Conservation (phyloP, 2,113 vertebrate genomes). For the Nettapus auritus region DNA sequence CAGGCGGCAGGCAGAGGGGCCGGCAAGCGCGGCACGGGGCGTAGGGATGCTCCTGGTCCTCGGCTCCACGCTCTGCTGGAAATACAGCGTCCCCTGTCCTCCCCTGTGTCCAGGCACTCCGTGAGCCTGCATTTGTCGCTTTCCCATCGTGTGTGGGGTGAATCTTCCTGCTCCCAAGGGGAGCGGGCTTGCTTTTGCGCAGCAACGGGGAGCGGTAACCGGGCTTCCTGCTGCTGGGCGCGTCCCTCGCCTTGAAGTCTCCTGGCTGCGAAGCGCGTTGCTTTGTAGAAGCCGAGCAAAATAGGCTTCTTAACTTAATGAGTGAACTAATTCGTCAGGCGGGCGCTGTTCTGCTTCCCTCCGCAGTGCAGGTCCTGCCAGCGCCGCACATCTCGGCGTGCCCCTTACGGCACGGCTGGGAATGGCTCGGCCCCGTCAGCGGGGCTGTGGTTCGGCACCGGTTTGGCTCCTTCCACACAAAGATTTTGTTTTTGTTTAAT, state of each 20-base stretch:
- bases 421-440: not conserved
- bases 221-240: not conserved
- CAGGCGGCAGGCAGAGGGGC: not conserved
- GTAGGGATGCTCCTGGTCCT: not conserved
- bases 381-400: not conserved
- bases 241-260: not conserved
- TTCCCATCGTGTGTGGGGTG: rapidly evolving
- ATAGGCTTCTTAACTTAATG: not conserved
- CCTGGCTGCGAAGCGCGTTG: not conserved
- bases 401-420: not conserved
- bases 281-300: not conserved
- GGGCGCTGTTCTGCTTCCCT: not conserved
- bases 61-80: not conserved
- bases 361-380: slow-evolving; percentile 5
- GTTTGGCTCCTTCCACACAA: not conserved
- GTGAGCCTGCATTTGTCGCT: not conserved
- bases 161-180: rapidly evolving
- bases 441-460: slow-evolving; percentile 33
- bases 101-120: rapidly evolving
- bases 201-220: too few species aligned
- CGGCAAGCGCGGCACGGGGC: not conserved
- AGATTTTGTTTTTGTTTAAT: slow-evolving; percentile 32
- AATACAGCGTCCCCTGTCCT: not conserved
- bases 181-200: not conserved
- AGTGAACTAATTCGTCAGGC: slow-evolving; percentile 11